These are phyloP conservation scores for Volucella bombylans DNA, from an alignment of 2,888 invertebrate species.

Conservation along the genomic window DNA sequence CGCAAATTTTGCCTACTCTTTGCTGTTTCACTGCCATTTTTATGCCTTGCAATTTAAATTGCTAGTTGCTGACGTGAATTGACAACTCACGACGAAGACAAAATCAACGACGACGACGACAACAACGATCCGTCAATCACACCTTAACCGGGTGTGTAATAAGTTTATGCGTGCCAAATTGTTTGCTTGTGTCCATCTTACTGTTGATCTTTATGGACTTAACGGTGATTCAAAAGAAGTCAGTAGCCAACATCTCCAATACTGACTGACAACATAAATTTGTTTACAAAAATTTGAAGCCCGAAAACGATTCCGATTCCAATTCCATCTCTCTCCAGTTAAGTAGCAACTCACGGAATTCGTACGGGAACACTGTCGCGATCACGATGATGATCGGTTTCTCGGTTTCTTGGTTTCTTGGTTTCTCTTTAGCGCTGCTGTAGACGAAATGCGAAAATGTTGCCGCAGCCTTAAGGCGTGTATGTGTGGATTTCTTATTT, in stretches of 20 bases:
- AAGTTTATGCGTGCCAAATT: constrained; percentile 76
- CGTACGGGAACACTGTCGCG: constrained; percentile 76
- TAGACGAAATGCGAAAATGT: constrained; percentile 40
- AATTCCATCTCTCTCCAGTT: background rate
- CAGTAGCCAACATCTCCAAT: constrained; percentile 64
- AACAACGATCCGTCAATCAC: constrained; percentile 16
- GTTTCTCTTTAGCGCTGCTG: constrained; percentile 37
- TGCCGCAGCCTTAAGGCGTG: constrained; percentile 31
- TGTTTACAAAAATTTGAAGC: constrained; percentile 35
- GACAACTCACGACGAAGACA: too few relatives aligned
- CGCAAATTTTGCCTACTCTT: background rate
- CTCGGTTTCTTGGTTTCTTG: constrained; percentile 14
- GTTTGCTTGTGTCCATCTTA: constrained; percentile 25
- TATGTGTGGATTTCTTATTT: constrained; percentile 28
- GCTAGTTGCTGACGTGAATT: constrained; percentile 24
- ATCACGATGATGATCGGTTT: constrained; percentile 8
- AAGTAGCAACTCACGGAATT: constrained; percentile 72
- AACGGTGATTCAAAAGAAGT: constrained; percentile 74
- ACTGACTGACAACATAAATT: constrained; percentile 31
- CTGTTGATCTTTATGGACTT: constrained; percentile 23
- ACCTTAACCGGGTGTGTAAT: constrained; percentile 45
- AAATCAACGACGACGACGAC: constrained; percentile 1
- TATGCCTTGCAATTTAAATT: constrained; percentile 21
- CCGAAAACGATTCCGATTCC: background rate
- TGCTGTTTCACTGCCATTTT: constrained; percentile 6